A percentile compares a stretch with the other conserved stretches of the same genome.
Evolutionary conservation across 2,888 invertebrate species (phyloP).

Genomic region (Liodrosophila aerea): DNA sequence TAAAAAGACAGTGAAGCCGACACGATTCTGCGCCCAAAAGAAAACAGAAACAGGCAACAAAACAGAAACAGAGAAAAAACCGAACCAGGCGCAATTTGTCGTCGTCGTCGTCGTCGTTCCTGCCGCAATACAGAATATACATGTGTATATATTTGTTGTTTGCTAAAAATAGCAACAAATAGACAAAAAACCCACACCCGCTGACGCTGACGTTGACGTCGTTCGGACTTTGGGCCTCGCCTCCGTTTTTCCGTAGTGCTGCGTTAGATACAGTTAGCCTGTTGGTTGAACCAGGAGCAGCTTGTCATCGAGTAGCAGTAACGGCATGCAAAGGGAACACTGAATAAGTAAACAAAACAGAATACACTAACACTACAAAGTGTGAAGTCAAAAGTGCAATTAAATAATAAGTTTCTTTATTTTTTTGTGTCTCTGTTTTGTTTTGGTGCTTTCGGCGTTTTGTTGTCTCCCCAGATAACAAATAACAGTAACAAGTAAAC

Average conservation of each 20-base stretch:
- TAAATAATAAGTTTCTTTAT: neutral
- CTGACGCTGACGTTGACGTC: constrained; percentile 45
- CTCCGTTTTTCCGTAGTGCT: constrained; percentile 28
- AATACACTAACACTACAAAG: constrained; percentile 3
- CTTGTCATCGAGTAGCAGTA: too few relatives aligned
- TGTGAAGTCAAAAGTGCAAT: constrained; percentile 19
- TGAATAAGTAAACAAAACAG: constrained; percentile 3
- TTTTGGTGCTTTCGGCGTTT: constrained; percentile 9
- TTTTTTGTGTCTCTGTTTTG: constrained; percentile 12
- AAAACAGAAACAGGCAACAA: constrained; percentile 5
- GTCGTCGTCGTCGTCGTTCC: constrained; percentile 19
- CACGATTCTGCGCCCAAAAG: constrained; percentile 7
- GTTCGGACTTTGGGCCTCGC: constrained; percentile 41
- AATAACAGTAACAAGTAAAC: too few relatives aligned
- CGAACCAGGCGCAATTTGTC: constrained; percentile 23
- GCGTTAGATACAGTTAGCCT: constrained; percentile 31
- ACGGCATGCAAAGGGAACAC: too few relatives aligned
- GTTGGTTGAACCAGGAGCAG: constrained; percentile 19
- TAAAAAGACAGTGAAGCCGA: constrained; percentile 13
- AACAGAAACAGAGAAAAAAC: constrained; percentile 7
- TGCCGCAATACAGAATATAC: constrained; percentile 31
- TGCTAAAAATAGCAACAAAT: constrained; percentile 76
- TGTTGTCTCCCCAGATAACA: constrained; percentile 2
- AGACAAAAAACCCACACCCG: constrained; percentile 29
- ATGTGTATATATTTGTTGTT: constrained; percentile 7